A percentile compares a stretch with the other conserved stretches of the same genome.
Conservation (phyloP, 2,888 invertebrate genomes). For the Sturmia bella region DNA sequence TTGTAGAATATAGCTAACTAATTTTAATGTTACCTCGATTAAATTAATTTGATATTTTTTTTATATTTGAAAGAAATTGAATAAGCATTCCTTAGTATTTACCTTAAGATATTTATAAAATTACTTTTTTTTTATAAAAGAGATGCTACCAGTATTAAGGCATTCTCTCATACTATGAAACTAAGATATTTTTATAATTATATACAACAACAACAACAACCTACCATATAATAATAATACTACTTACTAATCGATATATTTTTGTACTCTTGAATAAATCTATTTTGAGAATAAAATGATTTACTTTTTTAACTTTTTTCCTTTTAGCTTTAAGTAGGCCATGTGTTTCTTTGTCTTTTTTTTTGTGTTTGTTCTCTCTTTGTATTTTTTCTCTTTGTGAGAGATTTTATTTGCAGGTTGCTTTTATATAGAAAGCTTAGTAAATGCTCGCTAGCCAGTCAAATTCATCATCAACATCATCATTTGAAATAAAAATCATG, state of each 20-base stretch:
- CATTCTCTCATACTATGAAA: constrained; percentile 18
- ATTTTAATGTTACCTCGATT: constrained; percentile 29
- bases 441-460: constrained; percentile 9
- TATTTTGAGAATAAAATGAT: constrained; percentile 69
- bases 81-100: constrained; percentile 44
- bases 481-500: constrained; percentile 42
- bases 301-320: constrained; percentile 13
- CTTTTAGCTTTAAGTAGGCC: constrained; percentile 52
- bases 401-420: constrained; percentile 60
- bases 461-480: constrained; percentile 30
- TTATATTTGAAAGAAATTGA: not conserved
- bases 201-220: constrained; percentile 68
- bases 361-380: constrained; percentile 18
- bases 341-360: constrained; percentile 12
- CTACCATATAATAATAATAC: constrained; percentile 55
- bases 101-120: constrained; percentile 18
- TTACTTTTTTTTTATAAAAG: not conserved
- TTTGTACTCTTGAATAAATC: constrained; percentile 72
- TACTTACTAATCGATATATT: constrained; percentile 71
- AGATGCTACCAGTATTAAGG: not conserved
- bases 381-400: constrained; percentile 3
- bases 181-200: constrained; percentile 57
- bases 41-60: constrained; percentile 14
- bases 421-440: constrained; percentile 10
- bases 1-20: too few species aligned